Conservation (phyloP, 2,113 vertebrate species). For the Trachemys scripta region DNA sequence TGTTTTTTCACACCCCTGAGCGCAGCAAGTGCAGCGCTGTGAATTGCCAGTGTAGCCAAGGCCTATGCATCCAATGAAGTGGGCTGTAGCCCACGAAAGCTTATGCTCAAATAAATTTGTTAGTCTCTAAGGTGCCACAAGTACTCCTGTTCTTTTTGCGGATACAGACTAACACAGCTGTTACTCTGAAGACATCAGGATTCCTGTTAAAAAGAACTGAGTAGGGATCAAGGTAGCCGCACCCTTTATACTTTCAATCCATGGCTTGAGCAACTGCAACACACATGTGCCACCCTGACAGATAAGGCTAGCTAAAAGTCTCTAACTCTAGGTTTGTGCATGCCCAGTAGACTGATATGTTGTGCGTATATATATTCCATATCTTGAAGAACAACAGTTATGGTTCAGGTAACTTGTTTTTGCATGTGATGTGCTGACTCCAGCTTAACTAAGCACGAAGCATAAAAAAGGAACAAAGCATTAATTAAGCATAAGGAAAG, state of each 20-base stretch:
- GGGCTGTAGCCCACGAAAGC: too few relatives aligned
- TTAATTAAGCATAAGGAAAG: not conserved
- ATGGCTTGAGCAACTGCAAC: not conserved
- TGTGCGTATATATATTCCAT: not conserved
- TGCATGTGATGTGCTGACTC: not conserved
- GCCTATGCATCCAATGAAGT: too few relatives aligned
- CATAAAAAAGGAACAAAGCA: not conserved
- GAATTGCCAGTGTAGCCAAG: too few relatives aligned
- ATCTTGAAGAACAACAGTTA: not conserved
- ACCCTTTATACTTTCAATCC: not conserved
- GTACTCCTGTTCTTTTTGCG: too few relatives aligned
- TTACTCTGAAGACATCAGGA: not conserved
- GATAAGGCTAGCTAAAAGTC: not conserved
- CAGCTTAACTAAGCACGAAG: not conserved
- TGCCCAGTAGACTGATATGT: not conserved
- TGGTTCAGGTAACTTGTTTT: not conserved
- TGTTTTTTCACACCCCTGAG: too few relatives aligned
- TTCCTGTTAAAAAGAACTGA: not conserved
- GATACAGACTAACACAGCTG: too few relatives aligned
- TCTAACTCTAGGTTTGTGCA: not conserved
- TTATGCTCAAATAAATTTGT: too few relatives aligned
- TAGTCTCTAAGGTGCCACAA: too few relatives aligned
- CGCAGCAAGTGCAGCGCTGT: too few relatives aligned
- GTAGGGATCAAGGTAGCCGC: not conserved
- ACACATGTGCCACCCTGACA: not conserved